phyloP scores from a whole-genome alignment of 2,113 vertebrate genomes.

The Oreochromis aureus region DNA sequence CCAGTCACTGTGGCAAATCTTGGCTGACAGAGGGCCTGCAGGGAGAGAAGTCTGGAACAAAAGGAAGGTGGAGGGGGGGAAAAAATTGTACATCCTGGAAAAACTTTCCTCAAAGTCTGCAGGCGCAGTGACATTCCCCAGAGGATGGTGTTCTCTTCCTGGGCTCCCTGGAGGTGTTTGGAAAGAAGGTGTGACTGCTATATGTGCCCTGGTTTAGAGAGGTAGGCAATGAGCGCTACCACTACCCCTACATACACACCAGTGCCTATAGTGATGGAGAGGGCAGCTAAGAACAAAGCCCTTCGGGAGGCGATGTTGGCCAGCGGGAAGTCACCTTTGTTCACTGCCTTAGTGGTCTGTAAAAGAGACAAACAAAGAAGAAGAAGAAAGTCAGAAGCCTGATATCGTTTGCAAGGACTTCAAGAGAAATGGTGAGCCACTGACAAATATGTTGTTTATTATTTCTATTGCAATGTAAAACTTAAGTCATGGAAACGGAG shows the following conservation, averaged over 20 bases:
- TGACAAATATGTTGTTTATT: not conserved
- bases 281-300: conserved; percentile 90
- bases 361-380: not conserved
- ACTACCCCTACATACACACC: conserved; percentile 93
- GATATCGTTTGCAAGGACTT: not conserved
- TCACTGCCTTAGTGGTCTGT: conserved; percentile 95
- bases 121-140: conserved; percentile 11
- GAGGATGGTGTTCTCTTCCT: conserved; percentile 18
- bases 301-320: conserved; percentile 89
- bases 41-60: conserved; percentile 30
- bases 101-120: conserved; percentile 32
- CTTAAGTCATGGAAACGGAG: not conserved
- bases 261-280: conserved; percentile 93
- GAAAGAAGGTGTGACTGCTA: conserved; percentile 61
- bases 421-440: conserved; percentile 3
- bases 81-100: conserved; percentile 18
- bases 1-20: conserved; percentile 46
- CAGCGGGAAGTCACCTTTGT: conserved; percentile 93
- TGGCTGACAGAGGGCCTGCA: conserved; percentile 32
- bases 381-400: conserved; percentile 14
- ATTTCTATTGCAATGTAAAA: not conserved
- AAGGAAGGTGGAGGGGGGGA: not conserved
- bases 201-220: conserved; percentile 90
- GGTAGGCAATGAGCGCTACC: conserved; percentile 92
- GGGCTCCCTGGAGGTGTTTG: conserved; percentile 10